Evolutionary conservation across 2,888 invertebrate species (phyloP), one percentile per base, ranked within the genome.

Genomic region (Drosophila longiperda): DNA sequence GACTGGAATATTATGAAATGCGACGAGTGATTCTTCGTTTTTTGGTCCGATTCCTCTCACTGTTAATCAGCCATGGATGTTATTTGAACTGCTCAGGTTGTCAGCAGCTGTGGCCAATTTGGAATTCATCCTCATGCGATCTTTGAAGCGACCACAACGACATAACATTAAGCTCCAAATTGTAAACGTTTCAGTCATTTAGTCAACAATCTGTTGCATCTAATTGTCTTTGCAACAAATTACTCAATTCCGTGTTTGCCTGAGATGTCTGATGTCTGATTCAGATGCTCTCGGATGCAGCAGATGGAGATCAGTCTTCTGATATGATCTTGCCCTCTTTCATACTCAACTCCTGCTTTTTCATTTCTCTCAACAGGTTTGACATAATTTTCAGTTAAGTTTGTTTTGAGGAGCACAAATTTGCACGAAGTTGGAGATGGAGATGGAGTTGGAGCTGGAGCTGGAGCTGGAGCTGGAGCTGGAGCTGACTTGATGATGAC

Each of bases 151-250:
- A 45, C 42, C 33, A 45, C 65, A 65, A 70, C 64, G 78, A 76
- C 77, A 79, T 64, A 67, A 57, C 23, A 38, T 15, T 29, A 38
- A 71, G 54, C 53, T 60, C 32, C 29, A 15, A 54, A 73, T 58
- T 52, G 71, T 75, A 77, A 88, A 73, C 82, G 83, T 74, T 87
- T 75, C 86, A 75, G 89, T 84, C 87, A 81, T 79, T 87, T 87
- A 86, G 87, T 87, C 89, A 87, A 81, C 87, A 87, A 88, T 87
- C 89, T 87, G 88, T 82, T 83, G 88, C 88, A 87, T 88, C 88
- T 87, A 83, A 87, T 87, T 85, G 87, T 85, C 78, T 85, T 69
- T 87, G 77, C 83, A 83, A 70, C 87, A 85, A 85, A 85, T 85
- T 85, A 85, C 85, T 85, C 85, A 85, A 85, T 85, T 79, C 85